Percentiles rank a stretch among this genome's conserved stretches.
phyloP scores from a whole-genome alignment of 2,113 vertebrate species.

The Aldabrachelys gigantea region DNA sequence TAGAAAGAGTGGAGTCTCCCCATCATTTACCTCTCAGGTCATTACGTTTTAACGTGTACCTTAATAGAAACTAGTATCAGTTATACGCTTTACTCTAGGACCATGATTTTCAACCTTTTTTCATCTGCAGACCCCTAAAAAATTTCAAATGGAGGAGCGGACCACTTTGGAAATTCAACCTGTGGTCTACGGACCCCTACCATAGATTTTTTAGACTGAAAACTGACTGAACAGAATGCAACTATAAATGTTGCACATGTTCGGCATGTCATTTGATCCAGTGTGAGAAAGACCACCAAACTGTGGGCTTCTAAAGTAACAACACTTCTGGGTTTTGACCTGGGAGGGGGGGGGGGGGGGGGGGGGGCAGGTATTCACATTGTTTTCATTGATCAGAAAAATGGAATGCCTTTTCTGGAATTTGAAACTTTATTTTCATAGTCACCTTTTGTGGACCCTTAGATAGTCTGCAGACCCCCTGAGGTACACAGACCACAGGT shows the following conservation, averaged over 20 bases:
- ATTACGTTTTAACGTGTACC: neutral
- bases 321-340: neutral
- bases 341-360: no score
- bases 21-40: neutral
- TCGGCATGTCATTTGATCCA: no score
- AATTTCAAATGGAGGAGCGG: neutral
- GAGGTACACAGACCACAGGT: neutral
- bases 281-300: neutral
- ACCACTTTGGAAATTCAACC: neutral
- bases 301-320: neutral
- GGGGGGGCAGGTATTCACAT: neutral
- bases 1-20: neutral
- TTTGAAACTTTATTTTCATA: neutral
- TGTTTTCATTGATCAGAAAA: neutral
- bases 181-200: neutral
- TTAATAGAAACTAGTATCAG: fast-evolving
- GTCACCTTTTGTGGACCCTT: neutral
- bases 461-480: no score
- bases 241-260: neutral
- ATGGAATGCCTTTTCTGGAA: neutral
- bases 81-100: neutral
- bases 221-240: neutral
- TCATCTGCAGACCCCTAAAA: neutral
- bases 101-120: neutral
- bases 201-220: neutral